Base-by-base conservation (phyloP, 2,888 invertebrate species). In the Polylopha cassiicola region DNA sequence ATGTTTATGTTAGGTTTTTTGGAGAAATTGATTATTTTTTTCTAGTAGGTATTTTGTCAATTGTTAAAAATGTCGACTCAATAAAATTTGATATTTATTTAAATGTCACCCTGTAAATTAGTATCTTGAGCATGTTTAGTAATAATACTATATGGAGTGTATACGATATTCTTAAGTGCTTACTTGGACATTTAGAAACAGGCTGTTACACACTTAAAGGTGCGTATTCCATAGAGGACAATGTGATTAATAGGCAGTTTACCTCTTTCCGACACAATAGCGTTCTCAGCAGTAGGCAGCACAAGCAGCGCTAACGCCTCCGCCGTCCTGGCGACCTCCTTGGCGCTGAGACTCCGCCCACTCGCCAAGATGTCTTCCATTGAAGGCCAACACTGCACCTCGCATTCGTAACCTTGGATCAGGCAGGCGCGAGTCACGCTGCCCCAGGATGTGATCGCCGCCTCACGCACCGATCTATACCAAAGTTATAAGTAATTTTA, bases 371-470 rank as follows among this genome's bases (percentile, higher is more conserved):
- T 11, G 10, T 41, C 29, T 11, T 47, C 43, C 26, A 43, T 11
- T 2, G 47, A 39, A 23, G 46, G 36, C 53, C 53, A 53, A 34
- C 53, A 53, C 4, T 39, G 46, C 8, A 39, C 44, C 23, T 45
- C 47, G 48, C 70, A 65, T 3, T 47, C 47, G 7, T 65, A 37
- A 1, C 51, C 55, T 1, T 73, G 68, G 14, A 59, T 58, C 10
- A 70, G 50, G 41, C 75, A 71, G 2, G 67, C 54, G 1, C 79
- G 62, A 0, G 79, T 71, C 17, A 73, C 60, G 6, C 63, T 61
- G 32, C 81, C 81, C 84, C 84, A 82, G 1, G 75, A 58, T 0
- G 72, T 62, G 16, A 82, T 65, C 0, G 74, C 80, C 14, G 67
- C 68, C 51, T 82, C 81, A 1, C 84, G 76, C 2, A 82, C 82